Evolutionary conservation across 2,888 invertebrate genomes (phyloP), one percentile per base, ranked within the genome.

Genomic region (Chrysina gloriosa): DNA sequence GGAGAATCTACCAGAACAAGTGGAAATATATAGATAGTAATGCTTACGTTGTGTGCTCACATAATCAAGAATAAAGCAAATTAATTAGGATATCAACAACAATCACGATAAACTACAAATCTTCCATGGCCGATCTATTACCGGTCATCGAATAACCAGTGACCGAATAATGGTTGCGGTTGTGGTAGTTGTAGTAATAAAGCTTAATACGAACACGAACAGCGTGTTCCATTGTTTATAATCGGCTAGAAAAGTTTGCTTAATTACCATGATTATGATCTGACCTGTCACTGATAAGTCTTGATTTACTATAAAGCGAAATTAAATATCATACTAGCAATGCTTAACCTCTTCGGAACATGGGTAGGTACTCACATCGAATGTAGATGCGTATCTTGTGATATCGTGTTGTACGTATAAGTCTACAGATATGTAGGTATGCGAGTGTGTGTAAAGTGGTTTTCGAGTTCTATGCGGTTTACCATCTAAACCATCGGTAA

Each of bases 221-320:
- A 58, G 25, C 58, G 23, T 58, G 58, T 58, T 58, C 58, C 58
- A 58, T 58, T 58, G 58, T 58, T 58, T 58, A 58, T 58, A 39
- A 58, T 58, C 58, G 39, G 25, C 58, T 39, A 39, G 39, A 39
- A 58, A 58, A 58, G 39, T 58, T 58, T 58, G 58, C 42, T 58
- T 58, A 58, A 58, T 58, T 58, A 58, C 58, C 3, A 36, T 58
- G 58, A 58, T 58, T 58, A 58, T 58, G 58, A 58, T 58, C 58
- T 58, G 25, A 36, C 39, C 39, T 58, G 58, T 58, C 58, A 58
- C 58, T 58, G 58, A 58, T 58, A 58, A 58, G 58, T 58, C 58
- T 58, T 58, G 39, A 58, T 58, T 58, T 58, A 58, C 58, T 39
- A 39, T 39, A 58, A 39, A 39, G 36, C 56, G 25, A 56, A 54